Percentiles rank a stretch among this genome's conserved stretches.
phyloP scores from a whole-genome alignment of 2,113 vertebrate genomes.

The Otolemur garnettii region DNA sequence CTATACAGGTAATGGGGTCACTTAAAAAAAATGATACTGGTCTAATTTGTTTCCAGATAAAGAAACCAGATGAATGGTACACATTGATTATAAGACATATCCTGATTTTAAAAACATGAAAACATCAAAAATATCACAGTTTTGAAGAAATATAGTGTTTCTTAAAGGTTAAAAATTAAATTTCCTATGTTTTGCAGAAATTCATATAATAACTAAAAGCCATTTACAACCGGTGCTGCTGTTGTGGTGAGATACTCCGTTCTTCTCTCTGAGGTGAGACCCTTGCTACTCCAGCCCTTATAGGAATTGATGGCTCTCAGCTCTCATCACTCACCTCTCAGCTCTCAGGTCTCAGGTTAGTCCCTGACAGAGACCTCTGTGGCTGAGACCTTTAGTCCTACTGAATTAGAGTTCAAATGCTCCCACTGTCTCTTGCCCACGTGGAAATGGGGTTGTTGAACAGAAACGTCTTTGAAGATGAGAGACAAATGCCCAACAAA shows the following conservation, averaged over 20 bases:
- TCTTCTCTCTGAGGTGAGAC: neutral
- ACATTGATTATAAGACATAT: neutral
- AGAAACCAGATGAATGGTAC: neutral
- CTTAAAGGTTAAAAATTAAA: neutral
- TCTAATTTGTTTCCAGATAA: conserved; percentile 23
- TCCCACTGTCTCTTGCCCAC: neutral
- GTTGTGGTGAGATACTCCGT: neutral
- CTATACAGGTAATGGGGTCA: neutral
- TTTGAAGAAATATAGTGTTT: neutral
- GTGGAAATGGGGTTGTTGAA: no score
- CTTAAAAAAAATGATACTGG: neutral
- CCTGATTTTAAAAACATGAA: neutral
- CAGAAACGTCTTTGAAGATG: no score
- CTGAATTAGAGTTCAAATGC: neutral
- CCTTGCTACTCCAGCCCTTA: neutral
- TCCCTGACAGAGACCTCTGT: neutral
- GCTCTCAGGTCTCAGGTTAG: neutral
- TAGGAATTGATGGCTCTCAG: neutral
- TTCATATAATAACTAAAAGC: neutral
- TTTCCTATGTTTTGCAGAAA: neutral
- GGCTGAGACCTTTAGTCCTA: neutral
- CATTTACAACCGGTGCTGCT: neutral
- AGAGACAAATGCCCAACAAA: no score
- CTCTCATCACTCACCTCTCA: neutral
- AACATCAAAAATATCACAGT: neutral